Evolutionary conservation across 1,140 invertebrate species (phyloP).

Genomic region (Philotrypesis tridentata): DNA sequence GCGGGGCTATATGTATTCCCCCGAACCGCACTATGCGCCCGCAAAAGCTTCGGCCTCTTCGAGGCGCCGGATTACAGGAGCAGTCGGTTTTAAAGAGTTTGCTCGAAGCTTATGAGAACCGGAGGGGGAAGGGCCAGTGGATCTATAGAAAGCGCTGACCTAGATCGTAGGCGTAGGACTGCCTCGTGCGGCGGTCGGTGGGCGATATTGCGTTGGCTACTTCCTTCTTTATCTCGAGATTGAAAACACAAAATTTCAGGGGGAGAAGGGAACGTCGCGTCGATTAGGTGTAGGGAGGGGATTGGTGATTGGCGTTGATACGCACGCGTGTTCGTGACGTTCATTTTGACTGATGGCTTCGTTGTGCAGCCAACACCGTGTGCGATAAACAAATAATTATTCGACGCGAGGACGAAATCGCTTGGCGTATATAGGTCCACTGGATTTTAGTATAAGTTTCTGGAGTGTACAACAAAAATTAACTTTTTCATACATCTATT

Average conservation of each 20-base stretch:
- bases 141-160: background rate
- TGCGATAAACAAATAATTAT: no score
- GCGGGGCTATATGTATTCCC: no score
- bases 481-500: no score
- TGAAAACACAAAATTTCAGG: background rate
- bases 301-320: background rate
- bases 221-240: background rate
- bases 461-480: no score
- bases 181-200: background rate
- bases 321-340: background rate
- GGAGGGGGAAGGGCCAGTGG: no score
- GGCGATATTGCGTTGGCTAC: background rate
- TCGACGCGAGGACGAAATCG: no score
- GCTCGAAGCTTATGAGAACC: background rate
- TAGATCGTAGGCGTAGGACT: background rate
- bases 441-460: no score
- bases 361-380: background rate
- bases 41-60: background rate
- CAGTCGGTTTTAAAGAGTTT: background rate
- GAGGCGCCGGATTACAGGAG: background rate
- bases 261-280: background rate
- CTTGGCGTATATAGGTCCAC: no score
- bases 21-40: background rate
- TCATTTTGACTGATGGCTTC: background rate
- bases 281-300: background rate